These are phyloP conservation scores for Cassiopea andromeda DNA, from an alignment of 30 jellyfish, hydroid and myxozoan species.

Conservation along the genomic window DNA sequence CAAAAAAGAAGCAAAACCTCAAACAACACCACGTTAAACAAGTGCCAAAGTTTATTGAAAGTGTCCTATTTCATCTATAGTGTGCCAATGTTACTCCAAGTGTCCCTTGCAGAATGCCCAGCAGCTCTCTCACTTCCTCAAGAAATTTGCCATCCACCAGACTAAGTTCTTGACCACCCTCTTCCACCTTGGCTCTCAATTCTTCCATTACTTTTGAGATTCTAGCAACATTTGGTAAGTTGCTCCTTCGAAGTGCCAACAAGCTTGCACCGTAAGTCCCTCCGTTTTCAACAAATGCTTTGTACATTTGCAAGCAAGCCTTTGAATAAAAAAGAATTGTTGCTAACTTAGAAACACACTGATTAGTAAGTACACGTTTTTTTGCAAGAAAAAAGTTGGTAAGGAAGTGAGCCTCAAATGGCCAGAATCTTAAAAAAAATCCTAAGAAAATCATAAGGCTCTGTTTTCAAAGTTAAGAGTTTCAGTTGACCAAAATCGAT, in stretches of 20 bases:
- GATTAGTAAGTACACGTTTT: too few relatives aligned
- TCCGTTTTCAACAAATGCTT: slow-evolving; percentile 41
- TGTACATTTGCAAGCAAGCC: slow-evolving; percentile 65
- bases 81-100: slow-evolving; percentile 43
- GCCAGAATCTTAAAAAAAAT: too few relatives aligned
- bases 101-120: slow-evolving; percentile 65
- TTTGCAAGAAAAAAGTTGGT: too few relatives aligned
- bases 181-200: slow-evolving; percentile 53
- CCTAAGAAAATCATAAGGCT: too few relatives aligned
- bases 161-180: slow-evolving; percentile 65
- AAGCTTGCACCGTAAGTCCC: slow-evolving; percentile 71
- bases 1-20: too few relatives aligned
- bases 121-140: slow-evolving; percentile 60
- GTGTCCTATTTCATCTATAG: slow-evolving; percentile 15
- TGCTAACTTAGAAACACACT: too few relatives aligned
- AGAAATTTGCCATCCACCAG: slow-evolving; percentile 67
- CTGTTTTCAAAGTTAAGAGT: too few relatives aligned
- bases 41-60: background rate
- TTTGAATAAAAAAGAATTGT: slow-evolving; percentile 1
- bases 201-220: slow-evolving; percentile 59
- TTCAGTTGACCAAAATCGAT: too few relatives aligned
- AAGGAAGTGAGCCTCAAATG: too few relatives aligned
- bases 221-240: slow-evolving; percentile 39
- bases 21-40: too few relatives aligned
- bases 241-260: slow-evolving; percentile 66